Evolutionary conservation across 2,888 invertebrate genomes (phyloP), one percentile per base, ranked within the genome.

Genomic region (Netelia melanura): DNA sequence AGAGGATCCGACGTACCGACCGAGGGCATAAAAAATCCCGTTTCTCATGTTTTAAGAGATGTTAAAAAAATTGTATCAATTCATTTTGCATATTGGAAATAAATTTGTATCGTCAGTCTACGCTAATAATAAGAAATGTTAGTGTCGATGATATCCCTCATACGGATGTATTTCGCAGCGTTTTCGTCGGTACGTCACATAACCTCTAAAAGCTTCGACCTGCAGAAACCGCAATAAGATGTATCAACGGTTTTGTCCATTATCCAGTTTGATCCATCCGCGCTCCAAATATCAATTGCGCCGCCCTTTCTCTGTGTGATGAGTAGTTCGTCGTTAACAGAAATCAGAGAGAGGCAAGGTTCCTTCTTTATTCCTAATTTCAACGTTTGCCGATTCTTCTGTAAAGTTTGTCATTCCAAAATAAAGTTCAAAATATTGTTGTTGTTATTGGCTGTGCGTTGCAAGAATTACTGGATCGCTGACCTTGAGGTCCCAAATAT

Each of bases 401-500:
- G 94, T 38, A 95, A 95, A 86, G 30, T 25, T 56, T 17, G 25
- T 62, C 30, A 62, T 11, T 23, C 0, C 0, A 62, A 38, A 71
- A 25, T 58, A 43, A 3, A 1, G 14, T 23, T 3, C 10, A 3
- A 48, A 62, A n/a, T 10, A 74, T 30, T 14, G 44, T 25, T 70
- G 17, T 77, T 58, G 17, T 21, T 9, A 21, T 58, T 21, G 23
- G 9, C 21, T 10, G 17, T 21, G 9, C 8, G n/a, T 17, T 6
- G 17, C 2, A 17, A 2, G 17, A 56, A 17, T 77, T 81, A 38
- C 54, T 79, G 58, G 43, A 23, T 77, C 81, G 88, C 90, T 92
- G 94, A 97, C 97, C 95, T 96, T 96, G 93, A 97, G 95, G 94
- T 97, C 96, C 97, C 97, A 97, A 92, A 97, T 95, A 94, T 96